A percentile compares a stretch with the other conserved stretches of the same genome.
Evolutionary conservation across 2,113 vertebrate genomes (phyloP).

Genomic region (Electrona antarctica): DNA sequence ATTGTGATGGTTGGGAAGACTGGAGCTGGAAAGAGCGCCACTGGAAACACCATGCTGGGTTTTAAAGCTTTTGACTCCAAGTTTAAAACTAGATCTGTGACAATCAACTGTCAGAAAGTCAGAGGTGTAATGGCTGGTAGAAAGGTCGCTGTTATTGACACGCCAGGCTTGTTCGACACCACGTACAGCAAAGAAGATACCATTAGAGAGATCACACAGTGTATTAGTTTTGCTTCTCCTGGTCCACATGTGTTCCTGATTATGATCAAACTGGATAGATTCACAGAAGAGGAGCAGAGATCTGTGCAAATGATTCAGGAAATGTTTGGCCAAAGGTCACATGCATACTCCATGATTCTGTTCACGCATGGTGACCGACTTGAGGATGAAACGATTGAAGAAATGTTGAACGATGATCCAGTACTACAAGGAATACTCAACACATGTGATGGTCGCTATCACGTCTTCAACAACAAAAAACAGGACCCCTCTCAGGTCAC

Average conservation of each 20-base stretch:
- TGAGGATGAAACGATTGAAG: too few relatives aligned
- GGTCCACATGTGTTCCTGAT: constrained; percentile 48
- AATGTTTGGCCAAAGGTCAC: constrained; percentile 26
- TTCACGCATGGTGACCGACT: constrained; percentile 42
- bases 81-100: constrained; percentile 11
- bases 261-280: constrained; percentile 37
- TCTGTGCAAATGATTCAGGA: constrained; percentile 29
- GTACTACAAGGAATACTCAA: too few relatives aligned
- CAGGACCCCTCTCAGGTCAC: too few relatives aligned
- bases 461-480: too few relatives aligned
- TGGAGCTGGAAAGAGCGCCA: too few relatives aligned
- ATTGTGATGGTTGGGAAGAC: too few relatives aligned
- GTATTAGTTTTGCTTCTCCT: constrained; percentile 36
- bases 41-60: too few relatives aligned
- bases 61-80: constrained; percentile 27
- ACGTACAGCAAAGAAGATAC: constrained; percentile 2
- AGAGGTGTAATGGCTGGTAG: constrained; percentile 1
- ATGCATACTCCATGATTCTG: constrained; percentile 33
- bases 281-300: constrained; percentile 35
- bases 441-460: too few relatives aligned
- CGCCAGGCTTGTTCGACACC: constrained; percentile 41
- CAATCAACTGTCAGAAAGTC: constrained; percentile 14
- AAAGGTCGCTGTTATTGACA: constrained; percentile 38
- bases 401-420: too few relatives aligned
- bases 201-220: not conserved